Evolutionary conservation across 2,113 vertebrate genomes (phyloP), one percentile per base, ranked within the genome.

Genomic region (Cheilinus undulatus): DNA sequence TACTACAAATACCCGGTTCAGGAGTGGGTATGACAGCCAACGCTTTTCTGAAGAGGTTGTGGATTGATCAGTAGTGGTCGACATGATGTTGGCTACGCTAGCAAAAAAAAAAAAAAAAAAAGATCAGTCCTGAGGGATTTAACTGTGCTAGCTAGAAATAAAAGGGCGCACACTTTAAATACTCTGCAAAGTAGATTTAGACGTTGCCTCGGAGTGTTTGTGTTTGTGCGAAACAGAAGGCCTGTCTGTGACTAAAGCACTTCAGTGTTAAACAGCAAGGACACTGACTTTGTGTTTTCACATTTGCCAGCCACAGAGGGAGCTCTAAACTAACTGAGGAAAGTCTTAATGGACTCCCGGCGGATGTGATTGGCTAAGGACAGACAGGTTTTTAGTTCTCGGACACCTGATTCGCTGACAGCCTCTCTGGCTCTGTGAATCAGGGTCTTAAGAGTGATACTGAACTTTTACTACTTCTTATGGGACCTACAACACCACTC

Each of bases 1-100:
- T 97, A 96, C 91, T 98, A 99, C 94, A 99, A 97, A 93, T 96
- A 97, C 91, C 97, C 97, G 0, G 97, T 99, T 12, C 97, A 99
- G 89, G 97, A 99, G 82, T 99, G 98, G 98, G 98, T 99, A 93
- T 99, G 97, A 99, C 94, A 85, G 81, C 85, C 84, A 23, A 48
- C 62, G 20, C 3, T 22, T 7, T 28, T 27, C 43, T 4, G 19
- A 62, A 52, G 60, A 36, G 74, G 32, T 63, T 20, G 10, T 8
- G 32, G 32, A 32, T 17, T 30, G 2, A 48, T 45, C n/a, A 1
- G n/a, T n/a, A 54, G 60, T 19, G 12, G 49, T 42, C 1, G 2
- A 50, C n/a, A 17, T 32, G 3, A 38, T 43, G 61, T 58, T 59
- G 22, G 64, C 65, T 59, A 43, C 5, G 17, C 50, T 20, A 52